Base-by-base conservation (phyloP, 2,888 invertebrate genomes). In the Ptilodon capucinus region DNA sequence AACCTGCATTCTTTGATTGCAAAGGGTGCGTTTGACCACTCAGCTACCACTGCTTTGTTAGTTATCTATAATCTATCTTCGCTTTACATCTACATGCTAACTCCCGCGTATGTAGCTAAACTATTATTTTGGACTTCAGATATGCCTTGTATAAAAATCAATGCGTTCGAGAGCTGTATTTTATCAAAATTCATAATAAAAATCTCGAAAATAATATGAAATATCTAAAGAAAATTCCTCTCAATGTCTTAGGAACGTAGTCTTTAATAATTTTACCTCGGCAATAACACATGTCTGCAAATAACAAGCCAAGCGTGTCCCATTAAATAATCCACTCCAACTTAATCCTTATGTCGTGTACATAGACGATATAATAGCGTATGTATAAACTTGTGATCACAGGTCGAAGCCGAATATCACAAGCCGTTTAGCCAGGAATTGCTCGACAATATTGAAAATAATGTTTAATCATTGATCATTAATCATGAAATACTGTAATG, bases 211-310 rank as follows among this genome's bases (percentile, higher is more conserved):
- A n/a, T 28, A n/a, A 28, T n/a, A 28, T n/a, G n/a, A 21, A 21
- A 28, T 28, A 28, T 28, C n/a, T n/a, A n/a, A 38, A 18, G n/a
- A 38, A 38, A 38, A 38, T 6, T 18, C 38, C 19, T 9, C n/a
- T 19, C 16, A 14, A 40, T 40, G 13, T 16, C 2, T 16, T 9
- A 9, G 2, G 11, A 40, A 25, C 40, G 40, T 25, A 25, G 25
- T 40, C 40, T 42, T 56, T 40, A 48, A n/a, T 38, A 42, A 51
- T 46, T 40, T 40, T 25, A 40, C 25, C 40, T 38, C 40, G 9
- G 40, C 25, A 40, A 40, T 40, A 40, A 25, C 40, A 51, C 36
- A 44, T 21, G 16, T 45, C 13, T 2, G 32, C 16, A 56, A 56
- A 40, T 40, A 55, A 44, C 44, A 46, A 51, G 48, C 40, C 34